Conservation (phyloP, 2,113 vertebrate genomes). For the Pedionomus torquatus region DNA sequence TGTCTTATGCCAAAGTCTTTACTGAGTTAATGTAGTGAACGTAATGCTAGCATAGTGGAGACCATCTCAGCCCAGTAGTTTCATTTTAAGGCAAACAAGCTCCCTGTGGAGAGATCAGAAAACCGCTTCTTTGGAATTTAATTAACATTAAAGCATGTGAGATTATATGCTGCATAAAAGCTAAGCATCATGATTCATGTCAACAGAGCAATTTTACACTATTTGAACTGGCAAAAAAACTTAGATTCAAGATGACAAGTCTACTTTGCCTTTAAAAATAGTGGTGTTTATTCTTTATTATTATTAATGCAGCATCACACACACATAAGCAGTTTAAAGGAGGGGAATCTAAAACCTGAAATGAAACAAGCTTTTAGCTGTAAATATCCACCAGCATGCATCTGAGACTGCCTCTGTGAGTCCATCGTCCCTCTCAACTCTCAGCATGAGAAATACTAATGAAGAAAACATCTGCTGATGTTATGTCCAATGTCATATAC, state of each 20-base stretch:
- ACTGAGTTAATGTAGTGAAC: constrained; percentile 71
- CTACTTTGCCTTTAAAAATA: background rate
- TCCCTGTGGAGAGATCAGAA: constrained; percentile 51
- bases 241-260: background rate
- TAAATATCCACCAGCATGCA: background rate
- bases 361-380: background rate
- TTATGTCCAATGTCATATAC: background rate
- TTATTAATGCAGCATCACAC: background rate
- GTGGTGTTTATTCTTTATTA: background rate
- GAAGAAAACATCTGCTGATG: background rate
- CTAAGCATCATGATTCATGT: background rate
- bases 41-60: constrained; percentile 54
- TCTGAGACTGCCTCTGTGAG: background rate
- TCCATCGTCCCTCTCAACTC: background rate
- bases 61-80: constrained; percentile 57
- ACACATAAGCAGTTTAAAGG: background rate
- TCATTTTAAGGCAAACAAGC: constrained; percentile 63
- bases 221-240: background rate
- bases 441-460: background rate
- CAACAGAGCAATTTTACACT: background rate
- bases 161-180: constrained; percentile 46
- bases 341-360: background rate
- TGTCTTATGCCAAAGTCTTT: constrained; percentile 35
- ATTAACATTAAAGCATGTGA: constrained; percentile 40
- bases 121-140: constrained; percentile 60